Base-by-base conservation (phyloP, 1,140 invertebrate species). In the Saxidomus purpurata region DNA sequence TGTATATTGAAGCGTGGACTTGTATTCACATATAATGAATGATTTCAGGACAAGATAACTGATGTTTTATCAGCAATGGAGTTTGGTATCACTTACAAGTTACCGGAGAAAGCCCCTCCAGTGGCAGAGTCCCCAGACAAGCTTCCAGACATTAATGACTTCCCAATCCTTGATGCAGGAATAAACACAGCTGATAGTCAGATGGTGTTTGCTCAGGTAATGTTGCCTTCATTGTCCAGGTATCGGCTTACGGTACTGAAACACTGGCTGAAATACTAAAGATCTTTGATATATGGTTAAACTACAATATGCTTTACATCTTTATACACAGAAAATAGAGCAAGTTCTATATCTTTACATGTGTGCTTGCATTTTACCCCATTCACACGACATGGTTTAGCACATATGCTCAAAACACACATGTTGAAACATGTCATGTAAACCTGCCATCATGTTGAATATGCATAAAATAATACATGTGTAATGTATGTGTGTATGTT, bases 61-160 rank as follows among this genome's bases (percentile, higher is more conserved):
- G 95, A 96, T 90, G 93, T 95, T 31, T 92, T 96, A 49, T 94
- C 93, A 36, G 94, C 95, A 3, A 93, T 96, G 28, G 91, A 94
- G 94, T 98, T 99, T 93, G 97, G 98, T 94, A 96, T 90, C 90
- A 81, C 17, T 11, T 91, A 91, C 76, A 82, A 92, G 22, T 80
- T 74, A 36, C 93, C 95, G 17, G 97, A 97, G 0, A 95, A 94
- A 63, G 95, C 96, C 97, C 0, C 80, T 76, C 63, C 92, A 87
- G 36, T 67, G n/a, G 49, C 77, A 3, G 28, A 49, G 4, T 90
- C 93, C 3, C 94, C 96, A 11, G 97, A 97, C 9, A 49, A 67
- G 0, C 93, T 98, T 9, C 97, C 97, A 0, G 97, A 97, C 40
- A 97, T 99, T 34, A 97, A 97, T 84, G 96, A 97, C 55, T 98